Evolutionary conservation across 2,797 vertebrate genomes (phyloP).

Genomic region (Phoeniculus purpureus): DNA sequence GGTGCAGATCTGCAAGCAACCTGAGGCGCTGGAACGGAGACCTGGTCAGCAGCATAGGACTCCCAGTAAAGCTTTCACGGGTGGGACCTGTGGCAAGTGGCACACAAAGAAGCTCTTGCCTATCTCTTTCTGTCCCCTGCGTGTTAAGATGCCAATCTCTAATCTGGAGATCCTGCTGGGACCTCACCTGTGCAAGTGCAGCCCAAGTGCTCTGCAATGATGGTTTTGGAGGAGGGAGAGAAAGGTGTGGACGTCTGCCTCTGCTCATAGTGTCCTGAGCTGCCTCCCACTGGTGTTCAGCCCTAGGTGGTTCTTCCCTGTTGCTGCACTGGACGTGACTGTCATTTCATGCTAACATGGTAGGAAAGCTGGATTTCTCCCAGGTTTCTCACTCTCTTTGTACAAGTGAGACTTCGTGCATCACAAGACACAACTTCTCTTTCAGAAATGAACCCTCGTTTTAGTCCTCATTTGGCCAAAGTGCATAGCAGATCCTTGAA

Average conservation of each 20-base stretch:
- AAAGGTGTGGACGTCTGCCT: too few relatives aligned
- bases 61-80: neutral
- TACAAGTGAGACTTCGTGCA: neutral
- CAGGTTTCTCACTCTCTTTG: neutral
- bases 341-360: neutral
- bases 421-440: neutral
- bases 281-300: fast-evolving
- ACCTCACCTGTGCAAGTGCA: neutral
- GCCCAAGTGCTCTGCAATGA: fast-evolving
- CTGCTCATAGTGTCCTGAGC: neutral
- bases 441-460: neutral
- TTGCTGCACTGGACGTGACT: neutral
- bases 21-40: neutral
- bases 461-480: slow-evolving; percentile 1
- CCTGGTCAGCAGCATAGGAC: neutral
- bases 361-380: neutral
- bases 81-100: neutral
- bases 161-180: fast-evolving
- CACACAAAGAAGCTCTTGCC: neutral
- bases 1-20: neutral
- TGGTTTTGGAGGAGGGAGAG: neutral
- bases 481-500: neutral
- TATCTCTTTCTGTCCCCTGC: neutral
- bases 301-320: neutral
- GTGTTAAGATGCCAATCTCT: neutral